Conservation (phyloP, 2,797 vertebrate species). For the Protonibea diacanthus region DNA sequence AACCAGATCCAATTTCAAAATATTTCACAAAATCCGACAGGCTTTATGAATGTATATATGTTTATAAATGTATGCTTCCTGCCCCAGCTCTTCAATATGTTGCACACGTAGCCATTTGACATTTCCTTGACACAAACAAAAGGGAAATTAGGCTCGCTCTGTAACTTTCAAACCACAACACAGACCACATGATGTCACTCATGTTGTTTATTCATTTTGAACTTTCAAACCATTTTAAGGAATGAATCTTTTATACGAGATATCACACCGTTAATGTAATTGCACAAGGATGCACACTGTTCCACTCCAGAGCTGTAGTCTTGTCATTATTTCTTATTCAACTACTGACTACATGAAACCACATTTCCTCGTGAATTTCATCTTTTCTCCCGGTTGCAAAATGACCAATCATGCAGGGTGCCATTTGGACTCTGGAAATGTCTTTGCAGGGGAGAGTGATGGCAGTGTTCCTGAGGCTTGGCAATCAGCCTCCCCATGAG, state of each 20-base stretch:
- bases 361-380: conserved; percentile 14
- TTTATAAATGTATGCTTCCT: conserved; percentile 3
- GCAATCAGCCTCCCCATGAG: conserved; percentile 63
- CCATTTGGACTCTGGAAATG: conserved; percentile 53
- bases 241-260: not conserved
- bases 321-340: conserved; percentile 24
- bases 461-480: conserved; percentile 58
- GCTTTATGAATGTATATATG: conserved; percentile 26
- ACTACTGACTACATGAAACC: conserved; percentile 6
- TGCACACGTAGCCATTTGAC: not conserved
- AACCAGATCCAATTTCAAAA: conserved; percentile 24
- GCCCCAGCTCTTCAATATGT: not conserved
- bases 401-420: conserved; percentile 39
- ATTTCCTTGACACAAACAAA: conserved; percentile 5
- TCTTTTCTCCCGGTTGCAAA: conserved; percentile 39
- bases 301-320: not conserved
- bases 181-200: conserved; percentile 9
- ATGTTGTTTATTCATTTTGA: conserved; percentile 11
- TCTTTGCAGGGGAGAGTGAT: conserved; percentile 59
- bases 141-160: not conserved
- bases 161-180: not conserved
- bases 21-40: conserved; percentile 34
- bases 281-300: conserved; percentile 4
- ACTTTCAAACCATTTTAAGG: conserved; percentile 3
- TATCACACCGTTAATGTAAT: not conserved